These are phyloP conservation scores for Drosophila differens DNA, from an alignment of 2,888 invertebrate species.

Conservation along the genomic window DNA sequence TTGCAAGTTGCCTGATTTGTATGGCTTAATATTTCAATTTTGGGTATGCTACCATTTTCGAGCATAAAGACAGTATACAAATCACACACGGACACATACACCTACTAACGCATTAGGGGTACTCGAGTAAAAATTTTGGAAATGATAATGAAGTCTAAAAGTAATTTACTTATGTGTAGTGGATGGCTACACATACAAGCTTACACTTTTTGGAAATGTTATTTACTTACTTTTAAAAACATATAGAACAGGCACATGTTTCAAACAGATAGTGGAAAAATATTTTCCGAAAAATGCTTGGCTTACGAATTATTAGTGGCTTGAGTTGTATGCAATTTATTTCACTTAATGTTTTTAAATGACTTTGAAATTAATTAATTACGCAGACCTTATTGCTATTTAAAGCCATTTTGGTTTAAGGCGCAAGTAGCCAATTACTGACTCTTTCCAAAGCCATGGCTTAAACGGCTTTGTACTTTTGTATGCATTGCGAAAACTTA, in stretches of 20 bases:
- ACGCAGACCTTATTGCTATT: background rate
- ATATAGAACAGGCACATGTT: background rate
- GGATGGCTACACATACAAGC: background rate
- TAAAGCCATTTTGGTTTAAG: background rate
- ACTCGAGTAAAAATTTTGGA: constrained; percentile 4
- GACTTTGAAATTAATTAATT: background rate
- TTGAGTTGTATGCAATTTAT: background rate
- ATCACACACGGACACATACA: background rate
- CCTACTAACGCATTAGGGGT: constrained; percentile 24
- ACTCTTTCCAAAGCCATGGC: background rate
- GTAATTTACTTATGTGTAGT: background rate
- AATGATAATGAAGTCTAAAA: background rate
- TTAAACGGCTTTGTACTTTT: background rate
- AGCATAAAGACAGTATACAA: background rate
- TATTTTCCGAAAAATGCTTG: background rate
- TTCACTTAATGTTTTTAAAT: background rate
- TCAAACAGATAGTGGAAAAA: background rate
- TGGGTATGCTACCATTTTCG: constrained; percentile 23
- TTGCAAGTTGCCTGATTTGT: constrained; percentile 69
- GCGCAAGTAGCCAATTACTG: background rate
- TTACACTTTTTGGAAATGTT: background rate
- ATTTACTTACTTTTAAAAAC: background rate
- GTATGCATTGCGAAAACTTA: background rate
- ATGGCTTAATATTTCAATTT: constrained; percentile 76
- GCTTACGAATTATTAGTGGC: background rate